Evolutionary conservation across 2,797 vertebrate species (phyloP).

Genomic region (Chiroxiphia lanceolata): DNA sequence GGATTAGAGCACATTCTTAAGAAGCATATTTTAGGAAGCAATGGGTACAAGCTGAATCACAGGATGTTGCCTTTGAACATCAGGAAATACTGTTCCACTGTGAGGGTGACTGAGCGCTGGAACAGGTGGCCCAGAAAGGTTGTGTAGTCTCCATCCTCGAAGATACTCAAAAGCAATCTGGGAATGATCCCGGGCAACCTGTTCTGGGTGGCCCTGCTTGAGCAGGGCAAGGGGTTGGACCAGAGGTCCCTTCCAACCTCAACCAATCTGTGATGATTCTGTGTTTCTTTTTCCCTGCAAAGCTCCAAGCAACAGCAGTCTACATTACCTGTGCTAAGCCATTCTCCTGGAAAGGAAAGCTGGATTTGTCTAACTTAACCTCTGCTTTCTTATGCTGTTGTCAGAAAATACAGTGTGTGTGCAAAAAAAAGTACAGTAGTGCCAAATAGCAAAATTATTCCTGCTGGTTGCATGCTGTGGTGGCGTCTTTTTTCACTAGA

Average conservation of each 20-base stretch:
- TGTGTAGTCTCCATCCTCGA: neutral
- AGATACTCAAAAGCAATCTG: neutral
- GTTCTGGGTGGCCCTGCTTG: neutral
- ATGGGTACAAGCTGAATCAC: neutral
- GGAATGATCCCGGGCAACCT: neutral
- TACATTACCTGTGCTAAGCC: neutral
- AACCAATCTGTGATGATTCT: neutral
- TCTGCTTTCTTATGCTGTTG: neutral
- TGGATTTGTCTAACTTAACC: neutral
- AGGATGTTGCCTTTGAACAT: neutral
- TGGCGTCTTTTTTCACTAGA: neutral
- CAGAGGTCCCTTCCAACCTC: neutral
- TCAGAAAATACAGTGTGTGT: neutral
- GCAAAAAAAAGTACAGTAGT: neutral
- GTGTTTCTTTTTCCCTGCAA: neutral
- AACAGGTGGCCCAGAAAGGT: neutral
- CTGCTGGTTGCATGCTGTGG: too few relatives aligned
- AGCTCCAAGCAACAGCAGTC: neutral
- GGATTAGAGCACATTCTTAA: neutral
- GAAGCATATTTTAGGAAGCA: neutral
- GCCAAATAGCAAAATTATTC: neutral
- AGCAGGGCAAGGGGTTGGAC: neutral
- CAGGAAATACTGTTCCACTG: neutral
- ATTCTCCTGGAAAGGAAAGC: neutral
- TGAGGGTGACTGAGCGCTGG: neutral